Evolutionary conservation across 1,140 invertebrate species (phyloP), one percentile per base, ranked within the genome.

Genomic region (Macrocentrus cingulum): DNA sequence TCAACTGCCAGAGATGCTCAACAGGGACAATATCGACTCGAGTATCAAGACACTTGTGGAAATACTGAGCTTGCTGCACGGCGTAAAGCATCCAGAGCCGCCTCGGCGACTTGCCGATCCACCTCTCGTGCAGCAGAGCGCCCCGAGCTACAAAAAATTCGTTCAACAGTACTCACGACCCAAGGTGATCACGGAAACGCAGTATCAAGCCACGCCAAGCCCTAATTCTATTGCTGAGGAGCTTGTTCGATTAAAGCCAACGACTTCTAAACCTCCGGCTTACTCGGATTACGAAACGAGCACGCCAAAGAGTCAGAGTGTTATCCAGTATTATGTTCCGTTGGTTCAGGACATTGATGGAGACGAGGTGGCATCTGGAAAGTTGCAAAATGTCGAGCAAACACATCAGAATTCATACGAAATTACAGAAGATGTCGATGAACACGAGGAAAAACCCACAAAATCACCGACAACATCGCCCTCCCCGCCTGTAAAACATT

Each of bases 11-110:
- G 85, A 90, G 60, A 86, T 83, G 8, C 79, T 91, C 1, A 90
- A 85, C 19, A 82, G 84, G 29, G 86, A 90, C 54, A 92, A 91
- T 65, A 84, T 91, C 20, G 88, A 89, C 56, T 85, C 86, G 36
- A 91, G 88, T 37, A 89, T 91, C 23, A 85, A 84, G 67, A 91
- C 89, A 0, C 73, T 91, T 13, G 82, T 90, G 7, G 85, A 87
- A 65, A 89, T 91, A 29, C 67, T 91, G 1, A 84, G 85, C 46
- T 82, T 84, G 36, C 76, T 90, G 11, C 87, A 86, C 8, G 63
- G 57, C 4, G 66, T 62, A 2, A 74, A 66, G 20, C 68, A 66
- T 5, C 57, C 64, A 1, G 56, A 67, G 9, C 41, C 50, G 1
- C 55, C 56, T 4, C 59, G 59, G 8, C 22, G 39, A 1, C 48